phyloP scores from a whole-genome alignment of 1,140 invertebrate species.

The Protaetia brevitarsis region DNA sequence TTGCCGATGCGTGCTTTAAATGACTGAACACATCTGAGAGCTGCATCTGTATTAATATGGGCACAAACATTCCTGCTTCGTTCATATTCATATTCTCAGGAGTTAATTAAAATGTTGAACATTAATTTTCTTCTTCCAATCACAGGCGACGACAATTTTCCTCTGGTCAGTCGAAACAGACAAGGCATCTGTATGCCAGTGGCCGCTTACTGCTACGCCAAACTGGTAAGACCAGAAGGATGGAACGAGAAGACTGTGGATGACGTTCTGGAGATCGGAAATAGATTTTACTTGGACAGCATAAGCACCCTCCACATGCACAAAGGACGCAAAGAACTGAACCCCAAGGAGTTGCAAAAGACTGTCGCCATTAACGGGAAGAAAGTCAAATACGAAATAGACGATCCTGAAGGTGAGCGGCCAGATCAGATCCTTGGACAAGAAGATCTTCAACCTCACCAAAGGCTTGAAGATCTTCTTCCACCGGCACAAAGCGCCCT shows the following conservation, averaged over 20 bases:
- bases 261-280: conserved; percentile 52
- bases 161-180: conserved; percentile 42
- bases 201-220: conserved; percentile 54
- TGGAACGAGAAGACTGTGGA: conserved; percentile 54
- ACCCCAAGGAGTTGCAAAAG: conserved; percentile 36
- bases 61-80: no score
- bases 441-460: conserved; percentile 53
- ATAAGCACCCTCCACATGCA: conserved; percentile 36
- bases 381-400: conserved; percentile 39
- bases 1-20: no score
- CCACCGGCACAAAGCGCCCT: conserved; percentile 51
- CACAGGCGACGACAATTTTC: conserved; percentile 36
- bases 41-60: no score
- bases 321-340: conserved; percentile 32
- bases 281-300: conserved; percentile 47
- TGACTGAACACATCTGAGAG: no score
- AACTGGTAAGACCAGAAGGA: conserved; percentile 53
- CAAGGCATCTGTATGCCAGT: conserved; percentile 55
- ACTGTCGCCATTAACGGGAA: conserved; percentile 26
- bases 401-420: conserved; percentile 43
- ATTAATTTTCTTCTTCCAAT: background rate
- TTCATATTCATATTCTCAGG: no score
- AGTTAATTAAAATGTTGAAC: no score
- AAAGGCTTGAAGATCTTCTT: conserved; percentile 56
- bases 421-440: conserved; percentile 46